These are phyloP conservation scores for Centropyge bicolor DNA, from an alignment of 2,797 vertebrate genomes.

Conservation along the genomic window DNA sequence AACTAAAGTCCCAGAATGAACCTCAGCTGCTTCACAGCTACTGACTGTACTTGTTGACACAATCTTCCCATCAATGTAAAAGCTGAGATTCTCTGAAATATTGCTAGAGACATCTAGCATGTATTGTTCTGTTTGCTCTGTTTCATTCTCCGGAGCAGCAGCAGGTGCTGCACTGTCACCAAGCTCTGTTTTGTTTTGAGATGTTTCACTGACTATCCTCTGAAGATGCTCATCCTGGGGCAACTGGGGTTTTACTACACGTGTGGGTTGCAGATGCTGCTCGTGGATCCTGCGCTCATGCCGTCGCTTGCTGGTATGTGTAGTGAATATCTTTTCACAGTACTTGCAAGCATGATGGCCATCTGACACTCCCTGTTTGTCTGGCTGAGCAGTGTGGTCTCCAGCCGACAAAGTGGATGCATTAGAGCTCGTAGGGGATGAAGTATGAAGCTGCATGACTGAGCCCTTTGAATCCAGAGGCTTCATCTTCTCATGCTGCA, in stretches of 20 bases:
- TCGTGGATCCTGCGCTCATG: conserved; percentile 93
- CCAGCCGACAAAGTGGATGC: conserved; percentile 33
- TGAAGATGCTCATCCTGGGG: conserved; percentile 81
- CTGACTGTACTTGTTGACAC: conserved; percentile 92
- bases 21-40: conserved; percentile 92
- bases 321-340: conserved; percentile 93
- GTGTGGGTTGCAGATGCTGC: conserved; percentile 87
- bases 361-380: conserved; percentile 84
- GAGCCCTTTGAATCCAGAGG: conserved; percentile 55
- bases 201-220: conserved; percentile 45
- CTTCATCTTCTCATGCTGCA: conserved; percentile 84
- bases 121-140: conserved; percentile 88
- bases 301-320: conserved; percentile 89
- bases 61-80: conserved; percentile 97
- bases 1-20: conserved; percentile 88
- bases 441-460: conserved; percentile 57
- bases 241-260: conserved; percentile 81
- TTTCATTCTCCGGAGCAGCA: conserved; percentile 81
- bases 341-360: conserved; percentile 90
- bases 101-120: conserved; percentile 96
- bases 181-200: conserved; percentile 51
- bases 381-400: conserved; percentile 61
- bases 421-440: conserved; percentile 35
- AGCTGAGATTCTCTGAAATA: conserved; percentile 96
- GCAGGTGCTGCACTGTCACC: conserved; percentile 34